phyloP scores from a whole-genome alignment of 1,140 invertebrate genomes.

The Lasaia peninsularis region DNA sequence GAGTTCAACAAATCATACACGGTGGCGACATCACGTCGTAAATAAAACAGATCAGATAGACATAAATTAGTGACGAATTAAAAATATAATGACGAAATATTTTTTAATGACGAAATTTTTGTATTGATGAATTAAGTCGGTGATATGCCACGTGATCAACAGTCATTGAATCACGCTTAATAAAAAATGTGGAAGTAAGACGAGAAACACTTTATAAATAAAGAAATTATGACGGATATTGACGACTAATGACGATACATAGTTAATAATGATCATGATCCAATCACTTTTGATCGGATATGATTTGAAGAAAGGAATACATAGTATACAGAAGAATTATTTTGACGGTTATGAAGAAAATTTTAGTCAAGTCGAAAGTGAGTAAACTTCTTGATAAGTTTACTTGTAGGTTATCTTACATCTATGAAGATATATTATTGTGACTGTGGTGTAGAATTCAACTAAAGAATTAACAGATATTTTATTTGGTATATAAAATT shows the following conservation, averaged over 20 bases:
- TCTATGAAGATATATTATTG: background rate
- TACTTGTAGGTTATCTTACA: too few species aligned
- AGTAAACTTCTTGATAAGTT: background rate
- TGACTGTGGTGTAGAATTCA: too few species aligned
- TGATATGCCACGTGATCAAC: constrained; percentile 37
- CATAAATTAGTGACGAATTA: background rate
- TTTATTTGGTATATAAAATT: too few species aligned
- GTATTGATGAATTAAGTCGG: background rate
- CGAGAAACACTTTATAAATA: background rate
- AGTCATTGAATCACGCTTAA: constrained; percentile 36
- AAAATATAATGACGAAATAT: background rate
- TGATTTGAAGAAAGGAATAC: constrained; percentile 31
- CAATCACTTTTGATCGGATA: constrained; percentile 41
- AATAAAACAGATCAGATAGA: background rate
- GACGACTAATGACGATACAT: background rate
- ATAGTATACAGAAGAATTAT: background rate
- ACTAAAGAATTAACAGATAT: too few species aligned
- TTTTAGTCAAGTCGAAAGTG: too few species aligned
- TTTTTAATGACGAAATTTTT: constrained; percentile 6
- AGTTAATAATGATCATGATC: constrained; percentile 25
- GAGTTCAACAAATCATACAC: constrained; percentile 24
- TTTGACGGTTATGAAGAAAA: background rate
- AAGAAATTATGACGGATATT: too few species aligned
- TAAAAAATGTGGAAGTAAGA: constrained; percentile 4
- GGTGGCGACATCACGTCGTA: constrained; percentile 22